Evolutionary conservation across 30 jellyfish, hydroid and myxozoan genomes (phyloP), one percentile per base, ranked within the genome.

Genomic region (Hydractinia symbiolongicarpus): DNA sequence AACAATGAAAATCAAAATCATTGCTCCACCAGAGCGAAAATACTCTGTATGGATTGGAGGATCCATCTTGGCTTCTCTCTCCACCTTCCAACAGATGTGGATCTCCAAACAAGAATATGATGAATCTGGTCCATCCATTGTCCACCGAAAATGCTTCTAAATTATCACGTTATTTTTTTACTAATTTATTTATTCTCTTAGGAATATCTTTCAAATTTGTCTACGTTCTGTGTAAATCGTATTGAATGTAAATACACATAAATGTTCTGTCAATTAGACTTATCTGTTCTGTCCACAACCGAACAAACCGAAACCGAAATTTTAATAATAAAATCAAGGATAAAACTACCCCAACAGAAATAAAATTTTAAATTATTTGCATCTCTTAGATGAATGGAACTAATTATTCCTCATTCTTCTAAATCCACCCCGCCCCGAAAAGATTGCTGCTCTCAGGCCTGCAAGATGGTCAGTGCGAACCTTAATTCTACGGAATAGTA

Each of bases 71-170:
- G 99, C 99, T 21, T 93, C 99, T 19, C 96, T 93, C 89, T 93
- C 99, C 83, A 93, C 99, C 95, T 93, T 93, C 99, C 99, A 93
- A 81, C 99, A 93, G 95, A 93, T 93, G 99, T 93, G 99, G 99
- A 93, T 93, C 95, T 88, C 96, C 67, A 93, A 93, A 90, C 96
- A 86, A 69, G 98, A 92, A 84, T 92, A 92, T 75, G 98, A 92
- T 70, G 99, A 93, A 88, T 85, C 96, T 55, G 99, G 99, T 78
- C 99, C 99, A 81, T 84, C 96, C 86, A 93, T 93, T 87, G 99
- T 93, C 94, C 99, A 93, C 95, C 84, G 99, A 84, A 93, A 93
- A 67, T 93, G 99, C 95, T 93, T 93, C 96, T 93, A 87, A 87
- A 68, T 73, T 13, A 64, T 64, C 8, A 51, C 19, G 19, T 13